phyloP scores from a whole-genome alignment of 2,113 vertebrate species.

The Tragelaphus buxtoni region DNA sequence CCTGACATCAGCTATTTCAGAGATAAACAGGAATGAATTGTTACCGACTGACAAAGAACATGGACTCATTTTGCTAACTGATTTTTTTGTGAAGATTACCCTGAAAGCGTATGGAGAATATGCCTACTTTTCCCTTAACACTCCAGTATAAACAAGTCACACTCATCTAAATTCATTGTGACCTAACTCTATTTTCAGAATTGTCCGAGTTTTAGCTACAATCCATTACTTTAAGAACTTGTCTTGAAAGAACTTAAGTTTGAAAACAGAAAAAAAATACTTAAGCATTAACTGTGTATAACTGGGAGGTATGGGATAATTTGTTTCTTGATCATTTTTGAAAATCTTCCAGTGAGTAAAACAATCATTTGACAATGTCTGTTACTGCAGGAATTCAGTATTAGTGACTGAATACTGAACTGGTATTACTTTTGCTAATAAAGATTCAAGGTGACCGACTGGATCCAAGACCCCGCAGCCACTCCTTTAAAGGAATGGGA shows the following conservation, averaged over 20 bases:
- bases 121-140: not conserved
- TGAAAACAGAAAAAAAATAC: not conserved
- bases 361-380: not conserved
- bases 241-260: not conserved
- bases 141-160: not conserved
- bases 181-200: not conserved
- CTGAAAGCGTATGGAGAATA: not conserved
- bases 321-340: not conserved
- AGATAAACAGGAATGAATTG: not conserved
- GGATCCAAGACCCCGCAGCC: not conserved
- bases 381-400: not conserved
- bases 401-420: not conserved
- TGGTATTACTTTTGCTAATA: not conserved
- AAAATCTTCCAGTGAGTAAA: not conserved
- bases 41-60: not conserved
- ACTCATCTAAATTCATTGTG: not conserved
- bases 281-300: not conserved
- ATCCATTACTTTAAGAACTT: not conserved
- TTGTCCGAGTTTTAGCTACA: not conserved
- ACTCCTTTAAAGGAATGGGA: not conserved
- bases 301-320: not conserved
- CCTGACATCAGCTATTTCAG: not conserved
- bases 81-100: not conserved
- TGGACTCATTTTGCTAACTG: not conserved
- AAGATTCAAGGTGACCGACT: constrained; percentile 67